Conservation (phyloP, 1,140 invertebrate species). For the Ceratina calcarata region DNA sequence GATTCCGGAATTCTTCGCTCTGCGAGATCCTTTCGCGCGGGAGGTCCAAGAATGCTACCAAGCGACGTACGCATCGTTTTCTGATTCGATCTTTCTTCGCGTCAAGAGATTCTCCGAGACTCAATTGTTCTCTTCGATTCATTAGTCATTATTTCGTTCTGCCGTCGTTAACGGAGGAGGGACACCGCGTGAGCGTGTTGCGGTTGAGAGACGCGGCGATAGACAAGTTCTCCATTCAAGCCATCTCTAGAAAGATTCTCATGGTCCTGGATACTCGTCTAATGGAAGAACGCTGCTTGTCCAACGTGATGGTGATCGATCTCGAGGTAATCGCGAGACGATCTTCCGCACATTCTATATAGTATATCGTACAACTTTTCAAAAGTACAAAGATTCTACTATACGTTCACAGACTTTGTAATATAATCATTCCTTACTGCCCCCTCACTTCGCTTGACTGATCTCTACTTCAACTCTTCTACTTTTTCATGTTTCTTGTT, state of each 20-base stretch:
- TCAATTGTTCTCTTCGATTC: constrained; percentile 4
- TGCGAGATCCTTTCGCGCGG: constrained; percentile 75
- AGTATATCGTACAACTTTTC: too few species aligned
- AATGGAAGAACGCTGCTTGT: constrained; percentile 73
- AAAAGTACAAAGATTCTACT: too few species aligned
- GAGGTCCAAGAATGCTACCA: constrained; percentile 76
- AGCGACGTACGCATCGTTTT: constrained; percentile 63
- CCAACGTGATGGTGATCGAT: constrained; percentile 78
- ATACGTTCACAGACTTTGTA: too few species aligned
- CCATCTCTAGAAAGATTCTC: constrained; percentile 71
- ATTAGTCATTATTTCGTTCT: constrained; percentile 74
- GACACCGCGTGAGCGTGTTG: constrained; percentile 75
- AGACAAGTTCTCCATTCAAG: constrained; percentile 74
- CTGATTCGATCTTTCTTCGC: too few species aligned
- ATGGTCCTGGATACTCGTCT: constrained; percentile 77
- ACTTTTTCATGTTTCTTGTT: too few species aligned
- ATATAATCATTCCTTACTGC: too few species aligned
- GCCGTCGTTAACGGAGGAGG: constrained; percentile 76
- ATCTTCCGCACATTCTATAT: too few species aligned
- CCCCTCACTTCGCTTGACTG: too few species aligned
- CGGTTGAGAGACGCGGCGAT: constrained; percentile 69
- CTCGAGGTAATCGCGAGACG: constrained; percentile 65
- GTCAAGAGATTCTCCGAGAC: too few species aligned
- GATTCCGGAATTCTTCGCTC: constrained; percentile 79
- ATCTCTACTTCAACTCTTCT: too few species aligned